Evolutionary conservation across 2,797 vertebrate genomes (phyloP).

Genomic region (Aeoliscus strigatus): DNA sequence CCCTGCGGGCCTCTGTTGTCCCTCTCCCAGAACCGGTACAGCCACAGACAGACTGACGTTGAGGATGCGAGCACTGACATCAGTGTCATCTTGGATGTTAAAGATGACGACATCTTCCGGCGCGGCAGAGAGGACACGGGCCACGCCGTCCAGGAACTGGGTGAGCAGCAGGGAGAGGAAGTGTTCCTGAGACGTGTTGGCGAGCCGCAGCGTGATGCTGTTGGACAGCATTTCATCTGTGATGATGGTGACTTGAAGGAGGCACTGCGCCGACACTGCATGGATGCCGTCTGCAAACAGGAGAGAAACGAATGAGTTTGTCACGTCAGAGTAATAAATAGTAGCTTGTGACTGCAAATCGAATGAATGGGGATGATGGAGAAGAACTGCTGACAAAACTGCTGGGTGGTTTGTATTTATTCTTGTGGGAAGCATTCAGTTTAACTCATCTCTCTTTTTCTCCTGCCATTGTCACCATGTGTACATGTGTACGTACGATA

Average conservation of each 20-base stretch:
- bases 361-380: neutral
- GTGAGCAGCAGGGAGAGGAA: slow-evolving; percentile 89
- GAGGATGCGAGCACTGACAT: slow-evolving; percentile 84
- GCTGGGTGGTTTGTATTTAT: no score
- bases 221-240: slow-evolving; percentile 96
- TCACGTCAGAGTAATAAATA: neutral
- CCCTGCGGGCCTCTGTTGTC: slow-evolving; percentile 38
- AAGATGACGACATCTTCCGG: slow-evolving; percentile 87
- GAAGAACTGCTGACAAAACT: no score
- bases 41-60: slow-evolving; percentile 92
- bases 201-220: slow-evolving; percentile 91
- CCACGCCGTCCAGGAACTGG: slow-evolving; percentile 89
- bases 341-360: neutral
- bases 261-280: slow-evolving; percentile 86
- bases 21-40: slow-evolving; percentile 48
- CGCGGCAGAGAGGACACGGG: slow-evolving; percentile 81
- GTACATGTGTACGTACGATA: no score
- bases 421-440: no score
- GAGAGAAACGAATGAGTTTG: neutral
- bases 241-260: slow-evolving; percentile 90
- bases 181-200: slow-evolving; percentile 89
- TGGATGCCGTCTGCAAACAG: slow-evolving; percentile 82
- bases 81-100: slow-evolving; percentile 89
- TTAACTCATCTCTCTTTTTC: no score
- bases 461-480: no score